A percentile compares a stretch with the other conserved stretches of the same genome.
phyloP scores from a whole-genome alignment of 2,113 vertebrate species.

The Notarius lentiginosus region DNA sequence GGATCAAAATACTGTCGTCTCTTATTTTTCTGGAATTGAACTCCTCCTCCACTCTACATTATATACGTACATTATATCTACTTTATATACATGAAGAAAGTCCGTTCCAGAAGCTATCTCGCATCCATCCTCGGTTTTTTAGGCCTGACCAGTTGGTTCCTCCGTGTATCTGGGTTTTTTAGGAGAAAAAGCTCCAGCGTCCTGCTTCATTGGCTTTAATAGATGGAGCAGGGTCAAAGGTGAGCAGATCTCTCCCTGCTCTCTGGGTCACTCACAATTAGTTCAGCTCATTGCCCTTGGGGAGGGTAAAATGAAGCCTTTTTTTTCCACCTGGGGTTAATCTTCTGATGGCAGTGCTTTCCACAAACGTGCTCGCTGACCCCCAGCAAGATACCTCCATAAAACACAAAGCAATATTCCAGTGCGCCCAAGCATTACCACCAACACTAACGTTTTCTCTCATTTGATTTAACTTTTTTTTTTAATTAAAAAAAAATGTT shows the following conservation, averaged over 20 bases:
- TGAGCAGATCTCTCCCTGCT: conserved; percentile 38
- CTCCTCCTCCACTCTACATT: neutral
- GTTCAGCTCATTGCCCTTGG: conserved; percentile 54
- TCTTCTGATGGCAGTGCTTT: conserved; percentile 50
- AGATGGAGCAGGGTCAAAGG: conserved; percentile 49
- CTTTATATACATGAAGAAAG: neutral
- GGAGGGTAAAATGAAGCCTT: conserved; percentile 61
- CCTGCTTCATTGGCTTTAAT: conserved; percentile 61
- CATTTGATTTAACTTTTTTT: conserved; percentile 45
- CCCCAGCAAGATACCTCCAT: conserved; percentile 63
- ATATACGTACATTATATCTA: neutral
- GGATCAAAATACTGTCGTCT: too few species aligned
- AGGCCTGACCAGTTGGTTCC: neutral
- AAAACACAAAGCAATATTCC: conserved; percentile 66
- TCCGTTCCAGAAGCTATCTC: neutral
- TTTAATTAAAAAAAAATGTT: conserved; percentile 5
- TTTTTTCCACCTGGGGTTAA: conserved; percentile 53
- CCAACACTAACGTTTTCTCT: conserved; percentile 46
- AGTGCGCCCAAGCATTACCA: conserved; percentile 49
- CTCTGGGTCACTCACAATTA: conserved; percentile 68
- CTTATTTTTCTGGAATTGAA: neutral
- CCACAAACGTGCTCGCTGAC: conserved; percentile 61
- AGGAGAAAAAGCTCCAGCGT: conserved; percentile 1
- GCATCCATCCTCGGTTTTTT: neutral
- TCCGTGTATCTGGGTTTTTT: neutral